Evolutionary conservation across 2,888 invertebrate species (phyloP).

Genomic region (Ditylenchus weischeri): DNA sequence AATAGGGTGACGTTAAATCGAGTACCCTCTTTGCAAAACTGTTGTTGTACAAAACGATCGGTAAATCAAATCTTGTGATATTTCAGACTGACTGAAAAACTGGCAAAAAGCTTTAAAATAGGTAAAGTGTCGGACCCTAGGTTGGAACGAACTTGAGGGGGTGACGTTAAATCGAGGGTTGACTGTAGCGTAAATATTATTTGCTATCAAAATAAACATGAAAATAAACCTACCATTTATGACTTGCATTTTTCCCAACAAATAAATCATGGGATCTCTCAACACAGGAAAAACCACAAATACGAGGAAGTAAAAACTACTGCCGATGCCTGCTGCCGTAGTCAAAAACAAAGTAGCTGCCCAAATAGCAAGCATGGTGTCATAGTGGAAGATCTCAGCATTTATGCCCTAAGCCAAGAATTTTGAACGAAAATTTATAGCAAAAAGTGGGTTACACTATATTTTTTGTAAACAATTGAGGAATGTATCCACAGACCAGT

Average conservation of each 20-base stretch:
- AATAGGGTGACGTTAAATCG: no score
- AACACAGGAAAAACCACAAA: not conserved
- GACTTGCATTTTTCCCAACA: constrained; percentile 36
- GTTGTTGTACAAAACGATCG: no score
- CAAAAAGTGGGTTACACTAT: not conserved
- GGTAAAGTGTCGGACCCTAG: no score
- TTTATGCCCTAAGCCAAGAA: constrained; percentile 34
- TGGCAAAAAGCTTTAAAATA: no score
- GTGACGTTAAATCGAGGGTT: no score
- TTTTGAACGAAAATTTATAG: no score
- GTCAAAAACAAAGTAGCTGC: not conserved
- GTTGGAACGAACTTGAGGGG: no score
- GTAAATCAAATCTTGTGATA: no score
- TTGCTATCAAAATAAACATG: no score
- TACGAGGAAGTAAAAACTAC: not conserved
- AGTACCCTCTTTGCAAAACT: no score
- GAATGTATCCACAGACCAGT: constrained; percentile 48
- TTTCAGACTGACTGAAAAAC: no score
- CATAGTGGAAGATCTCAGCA: constrained; percentile 60
- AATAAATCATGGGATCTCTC: constrained; percentile 46
- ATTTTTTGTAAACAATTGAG: constrained; percentile 42
- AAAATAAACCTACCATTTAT: constrained; percentile 22
- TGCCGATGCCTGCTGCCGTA: not conserved
- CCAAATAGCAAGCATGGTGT: constrained; percentile 56
- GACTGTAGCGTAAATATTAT: no score